Percentiles rank a stretch among this genome's conserved stretches.
Conservation (phyloP, 2,113 vertebrate genomes). For the Psophia crepitans region DNA sequence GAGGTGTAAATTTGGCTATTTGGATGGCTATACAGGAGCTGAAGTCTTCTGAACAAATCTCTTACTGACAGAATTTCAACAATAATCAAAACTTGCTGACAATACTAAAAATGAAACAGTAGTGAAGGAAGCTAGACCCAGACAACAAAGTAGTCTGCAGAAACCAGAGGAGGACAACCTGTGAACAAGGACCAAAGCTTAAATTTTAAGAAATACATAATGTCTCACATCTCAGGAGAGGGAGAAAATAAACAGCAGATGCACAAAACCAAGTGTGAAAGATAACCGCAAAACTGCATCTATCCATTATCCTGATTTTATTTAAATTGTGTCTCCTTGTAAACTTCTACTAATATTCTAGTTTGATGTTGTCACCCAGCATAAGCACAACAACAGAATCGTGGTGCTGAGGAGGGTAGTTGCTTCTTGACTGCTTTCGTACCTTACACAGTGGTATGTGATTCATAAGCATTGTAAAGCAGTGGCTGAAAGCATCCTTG, state of each 20-base stretch:
- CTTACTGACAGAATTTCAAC: not conserved
- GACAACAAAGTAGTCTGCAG: not conserved
- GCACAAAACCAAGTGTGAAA: not conserved
- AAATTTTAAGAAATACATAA: not conserved
- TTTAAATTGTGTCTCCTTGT: not conserved
- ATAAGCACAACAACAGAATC: not conserved
- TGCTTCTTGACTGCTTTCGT: not conserved
- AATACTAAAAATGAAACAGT: not conserved
- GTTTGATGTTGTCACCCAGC: not conserved
- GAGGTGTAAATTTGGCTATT: not conserved
- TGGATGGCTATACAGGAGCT: not conserved
- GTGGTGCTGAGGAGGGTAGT: not conserved
- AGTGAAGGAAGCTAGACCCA: not conserved
- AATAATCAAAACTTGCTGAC: not conserved
- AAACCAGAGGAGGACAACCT: not conserved
- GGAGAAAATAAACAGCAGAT: not conserved
- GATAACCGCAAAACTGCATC: not conserved
- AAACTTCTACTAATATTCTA: not conserved
- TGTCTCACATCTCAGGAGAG: not conserved
- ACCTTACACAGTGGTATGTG: not conserved
- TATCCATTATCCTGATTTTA: not conserved
- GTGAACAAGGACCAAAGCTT: not conserved
- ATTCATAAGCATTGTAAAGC: not conserved
- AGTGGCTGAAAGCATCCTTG: not conserved
- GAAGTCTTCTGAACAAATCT: not conserved